phyloP scores from a whole-genome alignment of 2,888 invertebrate genomes.

The Apodemia mormo region DNA sequence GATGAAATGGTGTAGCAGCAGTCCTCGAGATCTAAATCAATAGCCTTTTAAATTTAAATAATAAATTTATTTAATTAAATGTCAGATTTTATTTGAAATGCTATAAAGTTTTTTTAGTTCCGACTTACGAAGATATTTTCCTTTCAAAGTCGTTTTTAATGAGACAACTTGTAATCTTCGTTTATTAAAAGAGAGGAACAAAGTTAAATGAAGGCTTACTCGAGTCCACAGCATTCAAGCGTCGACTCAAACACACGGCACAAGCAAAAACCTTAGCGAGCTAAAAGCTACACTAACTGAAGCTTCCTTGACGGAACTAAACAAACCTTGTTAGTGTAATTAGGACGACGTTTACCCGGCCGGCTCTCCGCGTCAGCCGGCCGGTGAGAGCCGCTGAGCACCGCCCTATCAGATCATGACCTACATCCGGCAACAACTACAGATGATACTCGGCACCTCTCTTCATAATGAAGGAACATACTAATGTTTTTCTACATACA shows the following conservation, averaged over 20 bases:
- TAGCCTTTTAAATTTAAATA: background rate
- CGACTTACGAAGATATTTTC: constrained; percentile 2
- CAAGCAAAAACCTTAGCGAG: background rate
- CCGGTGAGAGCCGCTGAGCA: constrained; percentile 1
- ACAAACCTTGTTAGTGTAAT: constrained; percentile 18
- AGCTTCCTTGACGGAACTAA: constrained; percentile 10
- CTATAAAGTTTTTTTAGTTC: background rate
- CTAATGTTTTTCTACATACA: background rate
- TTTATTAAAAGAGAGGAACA: constrained; percentile 3
- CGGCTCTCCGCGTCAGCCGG: background rate
- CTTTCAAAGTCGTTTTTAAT: constrained; percentile 7
- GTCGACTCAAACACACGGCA: constrained; percentile 8
- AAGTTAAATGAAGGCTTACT: background rate
- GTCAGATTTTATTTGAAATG: background rate
- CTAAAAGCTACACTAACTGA: constrained; percentile 1
- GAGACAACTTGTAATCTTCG: constrained; percentile 6
- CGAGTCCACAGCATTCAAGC: background rate
- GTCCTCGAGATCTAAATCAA: background rate
- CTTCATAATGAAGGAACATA: background rate
- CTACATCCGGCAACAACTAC: constrained; percentile 1
- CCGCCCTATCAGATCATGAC: constrained; percentile 7
- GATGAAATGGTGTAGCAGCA: background rate
- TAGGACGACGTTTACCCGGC: constrained; percentile 11
- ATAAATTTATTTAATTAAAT: background rate
- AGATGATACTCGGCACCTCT: background rate